Conservation (phyloP, 2,113 vertebrate genomes). For the Vimba vimba region DNA sequence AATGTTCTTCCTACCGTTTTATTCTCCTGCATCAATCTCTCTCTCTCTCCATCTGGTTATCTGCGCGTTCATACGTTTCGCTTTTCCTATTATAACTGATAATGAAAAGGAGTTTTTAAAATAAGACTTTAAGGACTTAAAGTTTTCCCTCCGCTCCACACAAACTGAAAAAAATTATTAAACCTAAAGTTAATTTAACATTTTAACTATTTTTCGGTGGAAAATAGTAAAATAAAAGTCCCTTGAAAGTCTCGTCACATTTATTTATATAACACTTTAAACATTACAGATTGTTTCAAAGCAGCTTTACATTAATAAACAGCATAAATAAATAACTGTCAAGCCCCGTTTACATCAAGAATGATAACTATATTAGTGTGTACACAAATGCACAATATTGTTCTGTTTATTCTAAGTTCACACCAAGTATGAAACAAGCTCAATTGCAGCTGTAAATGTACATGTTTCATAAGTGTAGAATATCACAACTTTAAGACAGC, state of each 20-base stretch:
- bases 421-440: neutral
- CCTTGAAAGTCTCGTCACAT: neutral
- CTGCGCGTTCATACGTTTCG: neutral
- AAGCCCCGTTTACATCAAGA: too few relatives aligned
- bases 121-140: neutral
- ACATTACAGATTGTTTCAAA: neutral
- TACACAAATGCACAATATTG: too few relatives aligned
- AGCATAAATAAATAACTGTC: too few relatives aligned
- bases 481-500: neutral
- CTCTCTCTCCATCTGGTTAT: neutral
- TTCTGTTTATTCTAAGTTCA: too few relatives aligned
- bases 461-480: neutral
- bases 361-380: too few relatives aligned
- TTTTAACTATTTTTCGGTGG: neutral
- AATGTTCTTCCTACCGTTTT: neutral
- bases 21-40: neutral
- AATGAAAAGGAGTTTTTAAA: slow-evolving; percentile 1
- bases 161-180: too few relatives aligned
- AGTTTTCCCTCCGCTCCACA: neutral
- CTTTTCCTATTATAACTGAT: neutral
- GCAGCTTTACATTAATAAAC: neutral
- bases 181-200: too few relatives aligned
- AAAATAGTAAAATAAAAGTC: neutral
- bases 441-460: neutral
- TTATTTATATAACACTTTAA: neutral